Percentiles rank a stretch among this genome's conserved stretches.
Evolutionary conservation across 2,888 invertebrate species (phyloP).

Genomic region (Hydrotaea diabolus): DNA sequence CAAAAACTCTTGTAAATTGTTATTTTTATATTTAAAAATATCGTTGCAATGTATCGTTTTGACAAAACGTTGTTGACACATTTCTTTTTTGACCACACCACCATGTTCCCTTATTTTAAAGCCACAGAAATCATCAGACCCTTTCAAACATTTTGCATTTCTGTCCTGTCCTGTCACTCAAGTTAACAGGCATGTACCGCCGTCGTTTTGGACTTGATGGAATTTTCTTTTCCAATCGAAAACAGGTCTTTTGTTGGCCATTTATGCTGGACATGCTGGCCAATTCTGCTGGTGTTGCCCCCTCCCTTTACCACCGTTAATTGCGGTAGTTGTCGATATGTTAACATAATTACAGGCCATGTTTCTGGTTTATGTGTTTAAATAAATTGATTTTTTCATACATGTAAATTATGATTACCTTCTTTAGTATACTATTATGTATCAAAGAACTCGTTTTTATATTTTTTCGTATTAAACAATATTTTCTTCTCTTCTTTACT

Average conservation of each 20-base stretch:
- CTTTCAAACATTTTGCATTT: too few species aligned
- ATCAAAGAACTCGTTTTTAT: neutral
- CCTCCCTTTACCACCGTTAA: constrained; percentile 24
- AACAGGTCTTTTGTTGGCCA: constrained; percentile 40
- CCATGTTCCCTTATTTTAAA: too few species aligned
- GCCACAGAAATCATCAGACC: too few species aligned
- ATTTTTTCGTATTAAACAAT: neutral
- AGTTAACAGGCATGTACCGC: neutral
- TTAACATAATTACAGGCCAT: constrained; percentile 47
- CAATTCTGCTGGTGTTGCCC: neutral
- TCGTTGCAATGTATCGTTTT: too few species aligned
- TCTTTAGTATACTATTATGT: neutral
- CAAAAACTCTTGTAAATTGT: too few species aligned
- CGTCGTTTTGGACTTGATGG: neutral
- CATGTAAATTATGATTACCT: neutral
- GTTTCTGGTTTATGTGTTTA: constrained; percentile 43
- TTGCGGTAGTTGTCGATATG: constrained; percentile 54
- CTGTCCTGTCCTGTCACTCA: too few species aligned
- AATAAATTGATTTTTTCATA: constrained; percentile 34
- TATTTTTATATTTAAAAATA: too few species aligned
- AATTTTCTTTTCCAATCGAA: neutral
- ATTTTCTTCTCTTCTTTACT: constrained; percentile 39
- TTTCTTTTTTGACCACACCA: too few species aligned
- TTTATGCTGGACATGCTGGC: neutral
- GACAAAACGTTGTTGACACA: too few species aligned